These are phyloP conservation scores for Centroberyx gerrardi DNA, from an alignment of 2,797 vertebrate genomes.

Conservation along the genomic window DNA sequence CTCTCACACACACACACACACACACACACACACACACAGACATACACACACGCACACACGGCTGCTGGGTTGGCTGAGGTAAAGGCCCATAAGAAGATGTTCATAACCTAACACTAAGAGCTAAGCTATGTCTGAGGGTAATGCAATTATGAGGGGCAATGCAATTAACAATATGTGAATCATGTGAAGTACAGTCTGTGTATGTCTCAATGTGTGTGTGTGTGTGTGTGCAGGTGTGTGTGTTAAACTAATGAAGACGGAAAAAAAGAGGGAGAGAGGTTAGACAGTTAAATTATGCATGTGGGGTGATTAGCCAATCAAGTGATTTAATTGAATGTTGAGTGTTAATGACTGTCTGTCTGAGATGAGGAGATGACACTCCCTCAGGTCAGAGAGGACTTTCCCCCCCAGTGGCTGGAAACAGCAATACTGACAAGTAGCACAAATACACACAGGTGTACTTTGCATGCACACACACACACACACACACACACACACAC, in stretches of 20 bases:
- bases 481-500: background rate
- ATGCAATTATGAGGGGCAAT: background rate
- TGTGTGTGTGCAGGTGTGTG: conserved; percentile 2
- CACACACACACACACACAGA: background rate
- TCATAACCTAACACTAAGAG: background rate
- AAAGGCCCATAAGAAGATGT: too few relatives aligned
- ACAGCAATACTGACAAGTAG: conserved; percentile 16
- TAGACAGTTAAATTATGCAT: conserved; percentile 80
- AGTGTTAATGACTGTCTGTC: conserved; percentile 71
- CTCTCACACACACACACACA: background rate
- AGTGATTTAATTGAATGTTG: conserved; percentile 78
- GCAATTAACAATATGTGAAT: conserved; percentile 5
- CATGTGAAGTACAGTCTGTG: conserved; percentile 2
- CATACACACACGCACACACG: background rate
- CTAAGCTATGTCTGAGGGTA: background rate
- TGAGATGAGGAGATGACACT: conserved; percentile 55
- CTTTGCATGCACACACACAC: conserved; percentile 1
- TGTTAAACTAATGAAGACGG: conserved; percentile 49
- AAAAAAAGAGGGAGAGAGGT: conserved; percentile 45
- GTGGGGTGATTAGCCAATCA: conserved; percentile 78
- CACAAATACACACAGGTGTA: conserved; percentile 15
- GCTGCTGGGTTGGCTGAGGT: background rate
- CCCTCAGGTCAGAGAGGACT: conserved; percentile 47
- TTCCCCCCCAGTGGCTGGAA: conserved; percentile 3
- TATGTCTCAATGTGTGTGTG: conserved; percentile 2